A percentile compares a stretch with the other conserved stretches of the same genome.
Evolutionary conservation across 2,113 vertebrate species (phyloP).

Genomic region (Calyptommatus sinebrachiatus): DNA sequence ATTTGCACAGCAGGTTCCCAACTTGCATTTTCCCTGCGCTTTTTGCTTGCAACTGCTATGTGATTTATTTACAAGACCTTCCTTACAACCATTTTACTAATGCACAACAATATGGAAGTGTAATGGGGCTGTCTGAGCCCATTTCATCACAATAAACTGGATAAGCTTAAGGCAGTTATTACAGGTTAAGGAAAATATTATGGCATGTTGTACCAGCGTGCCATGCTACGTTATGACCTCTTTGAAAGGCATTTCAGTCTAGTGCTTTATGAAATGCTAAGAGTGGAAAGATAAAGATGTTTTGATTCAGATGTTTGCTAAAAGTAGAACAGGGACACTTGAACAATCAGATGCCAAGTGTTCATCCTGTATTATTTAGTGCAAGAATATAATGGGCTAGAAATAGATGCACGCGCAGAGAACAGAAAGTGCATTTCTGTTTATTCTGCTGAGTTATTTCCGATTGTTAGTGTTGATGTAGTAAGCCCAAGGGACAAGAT

Average conservation of each 20-base stretch:
- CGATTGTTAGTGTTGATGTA: background rate
- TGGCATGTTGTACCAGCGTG: background rate
- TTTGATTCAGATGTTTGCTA: slow-evolving; percentile 17
- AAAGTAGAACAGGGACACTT: slow-evolving; percentile 22
- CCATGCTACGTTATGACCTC: background rate
- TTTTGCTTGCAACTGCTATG: background rate
- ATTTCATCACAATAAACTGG: slow-evolving; percentile 26
- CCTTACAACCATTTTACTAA: slow-evolving; percentile 19
- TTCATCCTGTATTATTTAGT: slow-evolving; percentile 23
- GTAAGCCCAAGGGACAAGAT: background rate
- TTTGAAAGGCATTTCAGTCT: slow-evolving; percentile 23
- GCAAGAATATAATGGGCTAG: background rate
- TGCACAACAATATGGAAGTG: background rate
- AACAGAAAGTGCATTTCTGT: background rate
- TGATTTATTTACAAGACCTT: background rate
- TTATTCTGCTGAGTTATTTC: background rate
- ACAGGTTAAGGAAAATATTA: slow-evolving; percentile 35
- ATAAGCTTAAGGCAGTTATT: slow-evolving; percentile 28
- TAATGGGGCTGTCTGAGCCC: slow-evolving; percentile 18
- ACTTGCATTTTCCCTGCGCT: background rate
- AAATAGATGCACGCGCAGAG: slow-evolving; percentile 3
- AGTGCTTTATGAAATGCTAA: slow-evolving; percentile 8
- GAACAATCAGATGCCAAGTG: slow-evolving; percentile 10
- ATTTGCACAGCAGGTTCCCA: slow-evolving; percentile 17
- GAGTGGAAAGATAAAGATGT: slow-evolving; percentile 14